Conservation (phyloP, 2,888 invertebrate species). For the Eledone cirrhosa region DNA sequence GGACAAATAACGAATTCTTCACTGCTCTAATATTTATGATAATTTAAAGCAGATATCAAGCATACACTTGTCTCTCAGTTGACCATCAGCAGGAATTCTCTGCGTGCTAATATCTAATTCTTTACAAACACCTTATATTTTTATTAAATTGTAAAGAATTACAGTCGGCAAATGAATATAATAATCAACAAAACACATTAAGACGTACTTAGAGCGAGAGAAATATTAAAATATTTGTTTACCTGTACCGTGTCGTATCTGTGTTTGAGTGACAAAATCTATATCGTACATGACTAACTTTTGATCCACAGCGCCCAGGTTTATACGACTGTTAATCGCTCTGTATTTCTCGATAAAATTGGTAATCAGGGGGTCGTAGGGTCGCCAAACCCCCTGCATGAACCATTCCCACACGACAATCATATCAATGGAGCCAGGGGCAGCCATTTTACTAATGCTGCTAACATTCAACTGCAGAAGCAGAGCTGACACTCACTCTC, state of each 20-base stretch:
- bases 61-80: too few species aligned
- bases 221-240: not conserved
- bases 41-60: too few species aligned
- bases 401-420: conserved; percentile 62
- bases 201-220: too few species aligned
- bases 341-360: conserved; percentile 50
- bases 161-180: too few species aligned
- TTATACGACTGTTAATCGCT: conserved; percentile 37
- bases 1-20: too few species aligned
- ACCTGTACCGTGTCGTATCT: conserved; percentile 56
- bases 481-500: not conserved
- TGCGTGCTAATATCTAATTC: too few species aligned
- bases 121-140: too few species aligned
- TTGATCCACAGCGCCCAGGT: conserved; percentile 47
- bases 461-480: not conserved
- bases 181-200: too few species aligned
- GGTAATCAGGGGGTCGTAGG: conserved; percentile 53
- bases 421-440: conserved; percentile 29
- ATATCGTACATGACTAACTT: conserved; percentile 48
- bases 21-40: too few species aligned
- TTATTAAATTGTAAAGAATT: too few species aligned
- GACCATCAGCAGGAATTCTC: too few species aligned
- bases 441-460: conserved; percentile 9
- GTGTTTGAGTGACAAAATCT: conserved; percentile 49
- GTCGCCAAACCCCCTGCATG: conserved; percentile 56